Conservation (phyloP, 2,797 vertebrate genomes). For the Oreonectes daqikongensis region DNA sequence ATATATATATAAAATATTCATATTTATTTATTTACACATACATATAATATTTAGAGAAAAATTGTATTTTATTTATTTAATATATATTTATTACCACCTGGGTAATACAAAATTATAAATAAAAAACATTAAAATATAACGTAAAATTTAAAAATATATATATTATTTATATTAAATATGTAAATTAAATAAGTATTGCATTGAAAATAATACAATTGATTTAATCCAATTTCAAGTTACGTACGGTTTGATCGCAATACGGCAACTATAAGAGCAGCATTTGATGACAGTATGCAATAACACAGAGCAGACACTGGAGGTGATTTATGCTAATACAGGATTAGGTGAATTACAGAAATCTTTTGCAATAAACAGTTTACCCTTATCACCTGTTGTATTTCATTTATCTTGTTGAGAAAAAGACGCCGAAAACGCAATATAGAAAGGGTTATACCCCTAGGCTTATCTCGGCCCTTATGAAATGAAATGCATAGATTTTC, state of each 20-base stretch:
- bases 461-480: conserved; percentile 37
- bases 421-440: conserved; percentile 33
- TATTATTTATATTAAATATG: too few relatives aligned
- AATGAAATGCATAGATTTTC: conserved; percentile 51
- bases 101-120: too few relatives aligned
- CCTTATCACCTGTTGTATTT: conserved; percentile 43
- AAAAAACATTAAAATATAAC: too few relatives aligned
- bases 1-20: too few relatives aligned
- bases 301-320: not conserved
- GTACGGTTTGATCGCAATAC: not conserved
- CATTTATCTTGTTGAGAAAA: conserved; percentile 37
- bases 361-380: conserved; percentile 46
- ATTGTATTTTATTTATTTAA: too few relatives aligned
- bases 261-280: conserved; percentile 36
- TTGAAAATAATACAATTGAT: too few relatives aligned
- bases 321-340: conserved; percentile 46
- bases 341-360: conserved; percentile 23
- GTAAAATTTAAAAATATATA: too few relatives aligned
- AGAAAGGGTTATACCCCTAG: conserved; percentile 23
- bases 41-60: too few relatives aligned
- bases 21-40: too few relatives aligned
- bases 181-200: too few relatives aligned
- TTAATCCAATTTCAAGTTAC: not conserved
- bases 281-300: conserved; percentile 40
- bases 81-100: too few relatives aligned